A percentile compares a stretch with the other conserved stretches of the same genome.
Conservation (phyloP, 2,888 invertebrate species). For the Chelonus formosanus region DNA sequence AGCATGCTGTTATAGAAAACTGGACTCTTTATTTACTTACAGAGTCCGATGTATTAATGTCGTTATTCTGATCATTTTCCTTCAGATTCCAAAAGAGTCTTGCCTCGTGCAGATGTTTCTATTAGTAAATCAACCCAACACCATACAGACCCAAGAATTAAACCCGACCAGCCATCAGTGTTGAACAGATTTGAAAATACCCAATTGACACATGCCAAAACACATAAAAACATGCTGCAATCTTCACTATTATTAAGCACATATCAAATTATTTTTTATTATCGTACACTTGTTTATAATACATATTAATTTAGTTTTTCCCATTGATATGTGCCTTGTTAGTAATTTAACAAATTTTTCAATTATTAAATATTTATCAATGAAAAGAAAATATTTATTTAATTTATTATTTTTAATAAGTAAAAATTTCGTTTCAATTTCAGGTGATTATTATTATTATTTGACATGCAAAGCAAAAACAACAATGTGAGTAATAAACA, state of each 20-base stretch:
- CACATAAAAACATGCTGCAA: slow-evolving; percentile 64
- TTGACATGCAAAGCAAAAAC: slow-evolving; percentile 26
- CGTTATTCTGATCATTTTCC: slow-evolving; percentile 60
- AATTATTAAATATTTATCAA: no score
- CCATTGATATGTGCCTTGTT: no score
- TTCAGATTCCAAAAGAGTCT: slow-evolving; percentile 69
- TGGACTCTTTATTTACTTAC: slow-evolving; percentile 54
- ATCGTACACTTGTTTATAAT: no score
- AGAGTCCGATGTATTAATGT: slow-evolving; percentile 58
- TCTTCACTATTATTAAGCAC: slow-evolving; percentile 60
- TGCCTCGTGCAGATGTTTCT: slow-evolving; percentile 73
- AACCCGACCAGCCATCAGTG: slow-evolving; percentile 56
- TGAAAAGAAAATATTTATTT: background rate
- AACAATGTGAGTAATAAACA: background rate
- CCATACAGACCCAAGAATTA: slow-evolving; percentile 51
- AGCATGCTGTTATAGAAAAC: background rate
- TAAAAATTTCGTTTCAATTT: no score
- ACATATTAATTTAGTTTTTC: no score
- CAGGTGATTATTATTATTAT: background rate
- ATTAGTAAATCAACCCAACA: slow-evolving; percentile 63
- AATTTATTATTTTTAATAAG: background rate
- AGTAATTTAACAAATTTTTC: no score
- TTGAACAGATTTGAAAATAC: slow-evolving; percentile 49
- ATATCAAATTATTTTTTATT: slow-evolving; percentile 46
- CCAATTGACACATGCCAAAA: slow-evolving; percentile 63